These are phyloP conservation scores for Hyppa rectilinea DNA, from an alignment of 2,888 invertebrate genomes.

Conservation along the genomic window DNA sequence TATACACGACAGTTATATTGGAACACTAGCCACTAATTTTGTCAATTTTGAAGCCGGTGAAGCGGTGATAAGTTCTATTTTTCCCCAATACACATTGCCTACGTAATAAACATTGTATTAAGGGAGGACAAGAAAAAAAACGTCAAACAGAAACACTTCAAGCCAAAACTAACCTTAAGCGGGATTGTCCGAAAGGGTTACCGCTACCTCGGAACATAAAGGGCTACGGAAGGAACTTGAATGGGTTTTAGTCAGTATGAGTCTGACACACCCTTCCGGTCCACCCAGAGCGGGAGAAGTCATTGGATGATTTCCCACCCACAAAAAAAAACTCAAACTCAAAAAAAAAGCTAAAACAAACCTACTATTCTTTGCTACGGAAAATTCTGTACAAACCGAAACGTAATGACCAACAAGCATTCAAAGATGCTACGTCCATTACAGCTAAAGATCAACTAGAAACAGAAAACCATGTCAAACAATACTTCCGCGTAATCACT, in stretches of 20 bases:
- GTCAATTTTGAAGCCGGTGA: neutral
- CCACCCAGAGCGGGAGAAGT: too few species aligned
- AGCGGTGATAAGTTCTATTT: neutral
- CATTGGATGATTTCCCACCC: too few species aligned
- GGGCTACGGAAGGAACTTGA: too few species aligned
- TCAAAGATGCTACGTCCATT: neutral
- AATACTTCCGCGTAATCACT: constrained; percentile 23
- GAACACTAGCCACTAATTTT: neutral
- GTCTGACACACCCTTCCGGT: too few species aligned
- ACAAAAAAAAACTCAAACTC: too few species aligned
- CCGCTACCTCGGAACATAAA: too few species aligned
- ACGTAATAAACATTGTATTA: neutral
- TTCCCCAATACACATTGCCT: too few species aligned
- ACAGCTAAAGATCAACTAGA: neutral
- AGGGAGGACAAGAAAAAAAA: neutral
- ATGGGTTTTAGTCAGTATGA: too few species aligned
- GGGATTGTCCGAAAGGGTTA: too few species aligned
- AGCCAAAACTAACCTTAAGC: neutral
- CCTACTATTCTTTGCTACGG: neutral
- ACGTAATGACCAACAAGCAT: neutral
- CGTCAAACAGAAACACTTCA: neutral
- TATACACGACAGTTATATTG: neutral
- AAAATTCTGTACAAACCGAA: neutral
- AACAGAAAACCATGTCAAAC: constrained; percentile 25
- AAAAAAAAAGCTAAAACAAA: neutral